phyloP scores from a whole-genome alignment of 2,113 vertebrate species.

The Talpa occidentalis region DNA sequence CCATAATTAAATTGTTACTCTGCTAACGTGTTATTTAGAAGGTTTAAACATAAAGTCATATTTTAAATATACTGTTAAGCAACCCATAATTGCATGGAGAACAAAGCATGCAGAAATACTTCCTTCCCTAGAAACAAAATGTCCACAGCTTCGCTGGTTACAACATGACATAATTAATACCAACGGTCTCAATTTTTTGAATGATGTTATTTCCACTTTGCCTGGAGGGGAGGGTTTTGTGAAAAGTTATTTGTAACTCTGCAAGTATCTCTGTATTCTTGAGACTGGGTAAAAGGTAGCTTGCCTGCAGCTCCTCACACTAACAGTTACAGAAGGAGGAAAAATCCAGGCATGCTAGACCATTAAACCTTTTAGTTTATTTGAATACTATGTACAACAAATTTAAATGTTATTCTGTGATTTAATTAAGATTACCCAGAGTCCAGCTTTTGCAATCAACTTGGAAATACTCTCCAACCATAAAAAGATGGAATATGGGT shows the following conservation, averaged over 20 bases:
- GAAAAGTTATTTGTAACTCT: constrained; percentile 45
- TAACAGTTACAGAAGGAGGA: background rate
- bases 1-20: constrained; percentile 63
- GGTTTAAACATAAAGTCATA: constrained; percentile 60
- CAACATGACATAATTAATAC: constrained; percentile 72
- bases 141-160: background rate
- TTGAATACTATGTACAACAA: constrained; percentile 26
- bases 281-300: constrained; percentile 41
- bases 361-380: constrained; percentile 45
- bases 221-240: constrained; percentile 47
- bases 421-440: background rate
- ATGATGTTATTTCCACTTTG: constrained; percentile 62
- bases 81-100: constrained; percentile 65
- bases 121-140: constrained; percentile 44
- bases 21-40: constrained; percentile 62
- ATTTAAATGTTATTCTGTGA: constrained; percentile 20
- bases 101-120: constrained; percentile 44
- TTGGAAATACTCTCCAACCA: background rate
- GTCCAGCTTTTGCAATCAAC: background rate
- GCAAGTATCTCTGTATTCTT: background rate
- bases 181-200: constrained; percentile 59
- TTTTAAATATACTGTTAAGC: constrained; percentile 66
- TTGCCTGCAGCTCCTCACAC: constrained; percentile 27
- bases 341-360: background rate
- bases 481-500: background rate